Conservation (phyloP, 2,113 vertebrate genomes). For the Coregonus clupeaformis region DNA sequence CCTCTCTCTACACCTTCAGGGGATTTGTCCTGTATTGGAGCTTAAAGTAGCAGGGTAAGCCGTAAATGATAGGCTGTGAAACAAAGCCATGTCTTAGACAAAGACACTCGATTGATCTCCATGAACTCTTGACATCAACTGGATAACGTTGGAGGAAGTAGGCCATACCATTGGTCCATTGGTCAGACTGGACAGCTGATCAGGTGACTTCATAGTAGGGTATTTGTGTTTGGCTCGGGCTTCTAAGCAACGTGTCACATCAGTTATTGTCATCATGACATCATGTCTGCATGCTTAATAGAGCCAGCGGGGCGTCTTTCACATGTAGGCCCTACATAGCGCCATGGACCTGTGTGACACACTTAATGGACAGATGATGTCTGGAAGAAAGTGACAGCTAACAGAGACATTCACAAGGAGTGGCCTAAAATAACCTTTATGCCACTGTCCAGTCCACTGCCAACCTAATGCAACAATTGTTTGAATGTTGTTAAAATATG, state of each 20-base stretch:
- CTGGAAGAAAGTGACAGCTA: background rate
- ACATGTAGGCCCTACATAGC: too few species aligned
- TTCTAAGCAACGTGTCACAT: too few species aligned
- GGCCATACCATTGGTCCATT: background rate
- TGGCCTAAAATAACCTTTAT: background rate
- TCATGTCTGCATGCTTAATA: too few species aligned
- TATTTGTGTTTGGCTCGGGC: too few species aligned
- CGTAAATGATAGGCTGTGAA: background rate
- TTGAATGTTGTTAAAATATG: too few species aligned
- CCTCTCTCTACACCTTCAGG: background rate
- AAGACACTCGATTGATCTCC: background rate
- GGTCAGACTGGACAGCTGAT: background rate
- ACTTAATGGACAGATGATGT: constrained; percentile 38
- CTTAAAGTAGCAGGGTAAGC: background rate
- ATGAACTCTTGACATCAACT: background rate
- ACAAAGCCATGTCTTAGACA: background rate
- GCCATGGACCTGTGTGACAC: constrained; percentile 25
- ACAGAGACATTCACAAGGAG: constrained; percentile 1
- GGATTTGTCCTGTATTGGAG: background rate
- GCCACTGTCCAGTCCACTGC: background rate
- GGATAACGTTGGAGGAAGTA: too few species aligned
- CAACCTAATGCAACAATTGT: background rate
- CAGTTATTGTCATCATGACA: too few species aligned
- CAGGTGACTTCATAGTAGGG: background rate
- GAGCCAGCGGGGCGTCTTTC: constrained; percentile 49